These are phyloP conservation scores for Eupleurogrammus muticus DNA, from an alignment of 2,797 vertebrate species.

Conservation along the genomic window DNA sequence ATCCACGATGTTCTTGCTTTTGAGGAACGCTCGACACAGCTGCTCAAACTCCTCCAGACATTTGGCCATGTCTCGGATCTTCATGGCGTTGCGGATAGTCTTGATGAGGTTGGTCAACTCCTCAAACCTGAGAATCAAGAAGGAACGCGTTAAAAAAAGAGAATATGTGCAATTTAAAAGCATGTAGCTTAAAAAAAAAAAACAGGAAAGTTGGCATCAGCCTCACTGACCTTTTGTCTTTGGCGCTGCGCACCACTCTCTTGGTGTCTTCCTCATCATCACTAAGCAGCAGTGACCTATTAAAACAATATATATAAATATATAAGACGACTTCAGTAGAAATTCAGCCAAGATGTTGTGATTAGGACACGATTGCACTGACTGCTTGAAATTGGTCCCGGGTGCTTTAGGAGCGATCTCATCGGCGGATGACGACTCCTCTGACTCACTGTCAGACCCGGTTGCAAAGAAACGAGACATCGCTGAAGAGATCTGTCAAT, in stretches of 20 bases:
- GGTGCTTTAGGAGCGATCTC: conserved; percentile 88
- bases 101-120: conserved; percentile 94
- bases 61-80: conserved; percentile 94
- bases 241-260: conserved; percentile 93
- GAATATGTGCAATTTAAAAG: rapidly evolving
- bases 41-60: conserved; percentile 95
- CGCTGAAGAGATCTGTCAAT: conserved; percentile 36
- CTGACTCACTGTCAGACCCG: conserved; percentile 94
- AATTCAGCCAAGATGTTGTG: rapidly evolving
- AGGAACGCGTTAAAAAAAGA: background rate
- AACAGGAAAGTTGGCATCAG: background rate
- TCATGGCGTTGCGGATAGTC: conserved; percentile 95
- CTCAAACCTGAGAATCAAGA: conserved; percentile 85
- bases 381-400: conserved; percentile 90
- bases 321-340: background rate
- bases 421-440: conserved; percentile 90
- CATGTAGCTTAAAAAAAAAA: background rate
- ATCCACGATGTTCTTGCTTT: conserved; percentile 94
- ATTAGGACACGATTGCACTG: conserved; percentile 65
- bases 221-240: conserved; percentile 89
- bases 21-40: conserved; percentile 90
- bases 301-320: background rate
- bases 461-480: conserved; percentile 97
- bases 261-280: conserved; percentile 96
- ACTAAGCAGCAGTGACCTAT: conserved; percentile 88